A percentile compares a stretch with the other conserved stretches of the same genome.
Evolutionary conservation across 1,140 invertebrate species (phyloP).

Genomic region (Bombyx mori): ASM3026992v2 NC_085128.1:8491001-8491500

Average conservation of each 20-base stretch:
- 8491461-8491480: constrained; percentile 12
- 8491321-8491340: constrained; percentile 44
- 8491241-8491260: constrained; percentile 12
- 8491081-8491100: background rate
- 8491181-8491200: constrained; percentile 5
- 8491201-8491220: constrained; percentile 10
- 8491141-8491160: constrained; percentile 5
- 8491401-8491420: constrained; percentile 43
- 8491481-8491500: background rate
- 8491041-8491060: constrained; percentile 21
- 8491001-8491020: constrained; percentile 41
- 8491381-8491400: constrained; percentile 35
- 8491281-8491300: constrained; percentile 27
- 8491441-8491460: constrained; percentile 24
- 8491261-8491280: constrained; percentile 26
- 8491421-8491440: constrained; percentile 38
- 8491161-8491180: constrained; percentile 2
- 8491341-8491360: constrained; percentile 37
- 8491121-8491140: too few relatives aligned
- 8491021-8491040: constrained; percentile 43
- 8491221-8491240: constrained; percentile 8
- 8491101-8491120: background rate
- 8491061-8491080: constrained; percentile 24
- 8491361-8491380: constrained; percentile 39
- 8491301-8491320: constrained; percentile 25